Conservation (phyloP, 1,140 invertebrate species). For the Megalonaias nervosa region DNA sequence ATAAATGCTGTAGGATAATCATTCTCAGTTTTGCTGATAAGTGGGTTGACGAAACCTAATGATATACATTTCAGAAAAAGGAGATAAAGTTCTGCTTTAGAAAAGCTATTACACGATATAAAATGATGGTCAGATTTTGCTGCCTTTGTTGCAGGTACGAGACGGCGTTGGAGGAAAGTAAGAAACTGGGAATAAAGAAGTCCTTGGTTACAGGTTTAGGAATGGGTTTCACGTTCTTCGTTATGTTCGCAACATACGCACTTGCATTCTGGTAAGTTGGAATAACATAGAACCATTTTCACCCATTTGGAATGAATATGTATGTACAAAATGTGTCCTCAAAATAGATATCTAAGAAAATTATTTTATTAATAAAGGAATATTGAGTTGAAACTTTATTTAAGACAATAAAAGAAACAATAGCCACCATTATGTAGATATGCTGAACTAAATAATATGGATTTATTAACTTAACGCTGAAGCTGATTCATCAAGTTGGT, state of each 20-base stretch:
- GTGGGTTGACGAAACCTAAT: neutral
- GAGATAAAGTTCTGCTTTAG: neutral
- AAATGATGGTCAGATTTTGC: neutral
- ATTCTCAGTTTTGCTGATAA: neutral
- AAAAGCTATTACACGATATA: neutral
- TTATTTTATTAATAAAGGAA: too few relatives aligned
- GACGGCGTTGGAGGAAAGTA: slow-evolving; percentile 76
- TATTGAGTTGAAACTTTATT: too few relatives aligned
- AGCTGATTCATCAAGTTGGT: too few relatives aligned
- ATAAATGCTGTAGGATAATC: neutral
- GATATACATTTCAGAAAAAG: neutral
- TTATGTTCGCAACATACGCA: slow-evolving; percentile 84
- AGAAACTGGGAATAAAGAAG: slow-evolving; percentile 81
- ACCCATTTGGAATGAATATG: neutral
- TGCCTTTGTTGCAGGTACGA: slow-evolving; percentile 74
- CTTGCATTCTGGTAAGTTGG: slow-evolving; percentile 87
- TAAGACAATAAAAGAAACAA: too few relatives aligned
- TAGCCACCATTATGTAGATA: too few relatives aligned
- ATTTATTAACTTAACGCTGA: too few relatives aligned
- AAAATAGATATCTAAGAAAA: neutral
- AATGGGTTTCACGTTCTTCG: slow-evolving; percentile 78
- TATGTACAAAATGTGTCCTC: neutral
- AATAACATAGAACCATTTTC: neutral
- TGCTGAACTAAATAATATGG: too few relatives aligned
- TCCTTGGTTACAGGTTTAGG: slow-evolving; percentile 80